A percentile compares a stretch with the other conserved stretches of the same genome.
phyloP scores from a whole-genome alignment of 2,888 invertebrate genomes.

The Ophion costatus region DNA sequence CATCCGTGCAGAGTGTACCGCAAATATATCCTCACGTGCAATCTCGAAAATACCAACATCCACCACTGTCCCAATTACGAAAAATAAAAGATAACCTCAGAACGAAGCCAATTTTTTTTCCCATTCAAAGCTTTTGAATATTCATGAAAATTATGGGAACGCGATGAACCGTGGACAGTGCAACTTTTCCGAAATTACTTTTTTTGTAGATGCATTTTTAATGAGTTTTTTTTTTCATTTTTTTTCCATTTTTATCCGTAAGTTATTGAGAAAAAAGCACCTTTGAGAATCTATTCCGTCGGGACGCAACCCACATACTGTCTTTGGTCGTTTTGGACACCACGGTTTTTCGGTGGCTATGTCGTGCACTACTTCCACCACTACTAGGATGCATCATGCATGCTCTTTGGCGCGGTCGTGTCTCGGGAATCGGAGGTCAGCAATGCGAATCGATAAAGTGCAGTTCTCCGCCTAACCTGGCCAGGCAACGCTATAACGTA shows the following conservation, averaged over 20 bases:
- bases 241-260: background rate
- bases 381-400: background rate
- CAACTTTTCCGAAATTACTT: background rate
- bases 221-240: background rate
- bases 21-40: background rate
- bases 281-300: too few species aligned
- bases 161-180: too few species aligned
- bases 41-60: background rate
- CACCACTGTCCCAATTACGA: background rate
- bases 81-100: background rate
- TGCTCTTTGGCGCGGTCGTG: slow-evolving; percentile 15
- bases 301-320: too few species aligned
- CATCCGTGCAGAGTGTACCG: background rate
- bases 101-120: background rate
- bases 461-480: slow-evolving; percentile 63
- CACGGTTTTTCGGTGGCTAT: slow-evolving; percentile 27
- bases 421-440: slow-evolving; percentile 74
- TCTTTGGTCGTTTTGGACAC: too few species aligned
- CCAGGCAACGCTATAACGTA: slow-evolving; percentile 30
- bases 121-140: background rate
- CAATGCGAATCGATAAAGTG: slow-evolving; percentile 75
- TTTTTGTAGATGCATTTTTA: background rate
- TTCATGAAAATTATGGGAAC: background rate
- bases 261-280: too few species aligned
- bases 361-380: background rate